Evolutionary conservation across 2,888 invertebrate genomes (phyloP).

Genomic region (Pomacea canaliculata): DNA sequence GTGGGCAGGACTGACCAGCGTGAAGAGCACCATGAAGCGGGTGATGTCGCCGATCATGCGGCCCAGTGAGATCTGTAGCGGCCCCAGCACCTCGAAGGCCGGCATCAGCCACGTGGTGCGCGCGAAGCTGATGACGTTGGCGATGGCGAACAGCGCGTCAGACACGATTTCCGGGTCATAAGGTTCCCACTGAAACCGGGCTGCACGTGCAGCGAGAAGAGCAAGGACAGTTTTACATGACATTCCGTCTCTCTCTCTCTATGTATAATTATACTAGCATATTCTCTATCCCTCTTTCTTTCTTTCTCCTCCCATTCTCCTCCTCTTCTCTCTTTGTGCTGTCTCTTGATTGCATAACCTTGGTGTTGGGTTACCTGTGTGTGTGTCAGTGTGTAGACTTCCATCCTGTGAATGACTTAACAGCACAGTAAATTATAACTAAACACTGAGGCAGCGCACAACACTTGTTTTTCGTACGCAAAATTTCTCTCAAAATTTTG

Average conservation of each 20-base stretch:
- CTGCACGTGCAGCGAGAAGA: conserved; percentile 44
- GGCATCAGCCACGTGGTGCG: conserved; percentile 70
- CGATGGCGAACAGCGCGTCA: conserved; percentile 69
- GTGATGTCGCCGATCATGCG: conserved; percentile 70
- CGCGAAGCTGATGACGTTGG: conserved; percentile 69
- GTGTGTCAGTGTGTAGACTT: no score
- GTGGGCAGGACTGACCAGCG: conserved; percentile 56
- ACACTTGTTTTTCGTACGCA: no score
- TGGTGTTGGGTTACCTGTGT: no score
- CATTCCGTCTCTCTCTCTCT: background rate
- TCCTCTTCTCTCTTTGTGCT: background rate
- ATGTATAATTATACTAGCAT: background rate
- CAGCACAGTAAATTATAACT: no score
- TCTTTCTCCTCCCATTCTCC: background rate
- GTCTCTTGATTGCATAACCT: no score
- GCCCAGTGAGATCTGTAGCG: conserved; percentile 69
- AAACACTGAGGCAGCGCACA: no score
- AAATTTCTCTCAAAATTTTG: no score
- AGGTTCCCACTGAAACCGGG: conserved; percentile 68
- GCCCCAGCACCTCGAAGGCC: conserved; percentile 69
- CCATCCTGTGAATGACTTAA: no score
- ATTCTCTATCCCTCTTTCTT: conserved; percentile 8
- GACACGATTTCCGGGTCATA: conserved; percentile 70
- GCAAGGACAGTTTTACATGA: background rate
- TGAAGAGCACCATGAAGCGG: conserved; percentile 69